Evolutionary conservation across 2,113 vertebrate genomes (phyloP), one percentile per base, ranked within the genome.

Genomic region (Mus musculus): DNA sequence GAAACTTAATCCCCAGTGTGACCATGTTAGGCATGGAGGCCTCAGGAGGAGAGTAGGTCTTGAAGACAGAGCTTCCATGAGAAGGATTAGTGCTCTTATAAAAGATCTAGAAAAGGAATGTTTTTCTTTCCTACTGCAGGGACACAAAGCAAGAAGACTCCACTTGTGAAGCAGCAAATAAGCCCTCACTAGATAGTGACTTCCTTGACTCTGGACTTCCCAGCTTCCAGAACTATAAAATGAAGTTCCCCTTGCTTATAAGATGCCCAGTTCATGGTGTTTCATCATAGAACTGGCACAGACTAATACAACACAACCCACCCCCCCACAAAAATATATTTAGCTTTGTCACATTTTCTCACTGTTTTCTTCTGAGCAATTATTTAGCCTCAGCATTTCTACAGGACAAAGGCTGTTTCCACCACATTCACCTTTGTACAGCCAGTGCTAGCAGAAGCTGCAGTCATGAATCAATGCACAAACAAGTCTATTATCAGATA

Each of bases 401-500:
- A 0, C 6, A 61, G 85, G 22, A n/a, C 65, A 42, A 65, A 67
- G 61, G 28, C 19, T 69, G 54, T 63, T 94, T 87, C 90, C 81
- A 39, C 63, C 42, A 56, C 46, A 33, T 67, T 87, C 0, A 56
- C 56, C 54, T 95, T 81, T n/a, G 67, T 69, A n/a, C 26, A 78
- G 52, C 56, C 67, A 89, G n/a, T 76, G 49, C 63, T 33, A 61
- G 77, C 14, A 75, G 36, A 13, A 19, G 56, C 28, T 91, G 5
- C n/a, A 73, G 61, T 69, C 78, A 80, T 78, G 42, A 72, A 85
- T 77, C 71, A 56, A 54, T 39, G n/a, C 59, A 65, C 49, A 87
- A 72, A 71, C 54, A 87, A 94, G 52, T 85, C 77, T 91, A 24
- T 65, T 89, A 89, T 42, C 28, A 71, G 77, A 80, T 72, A 88